Percentiles rank a stretch among this genome's conserved stretches.
Evolutionary conservation across 2,888 invertebrate species (phyloP).

Genomic region (Osmoderma eremita): DNA sequence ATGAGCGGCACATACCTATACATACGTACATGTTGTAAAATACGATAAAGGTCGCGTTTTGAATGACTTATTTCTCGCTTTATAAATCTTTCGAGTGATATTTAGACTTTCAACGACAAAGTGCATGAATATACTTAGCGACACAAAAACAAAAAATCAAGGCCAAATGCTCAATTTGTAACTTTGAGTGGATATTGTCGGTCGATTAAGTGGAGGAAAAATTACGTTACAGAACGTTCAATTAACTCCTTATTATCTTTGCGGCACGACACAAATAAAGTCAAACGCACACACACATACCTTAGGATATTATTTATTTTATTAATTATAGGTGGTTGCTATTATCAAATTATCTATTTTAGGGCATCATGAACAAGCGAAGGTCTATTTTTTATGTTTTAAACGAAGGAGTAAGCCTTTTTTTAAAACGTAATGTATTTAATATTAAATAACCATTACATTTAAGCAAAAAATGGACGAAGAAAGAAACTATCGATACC

Average conservation of each 20-base stretch:
- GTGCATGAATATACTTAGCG: conserved; percentile 28
- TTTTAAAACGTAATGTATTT: too few species aligned
- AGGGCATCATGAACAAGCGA: too few species aligned
- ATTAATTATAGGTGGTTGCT: not conserved
- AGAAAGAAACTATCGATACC: too few species aligned
- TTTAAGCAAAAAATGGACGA: too few species aligned
- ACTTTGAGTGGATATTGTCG: conserved; percentile 24
- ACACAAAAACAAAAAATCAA: conserved; percentile 32
- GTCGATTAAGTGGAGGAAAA: conserved; percentile 8
- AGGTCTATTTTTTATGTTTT: too few species aligned
- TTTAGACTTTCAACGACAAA: conserved; percentile 35
- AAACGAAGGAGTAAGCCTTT: too few species aligned
- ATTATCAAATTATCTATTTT: not conserved
- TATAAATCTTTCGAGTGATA: conserved; percentile 35
- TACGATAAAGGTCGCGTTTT: conserved; percentile 15
- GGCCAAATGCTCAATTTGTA: conserved; percentile 33
- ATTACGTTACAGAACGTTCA: conserved; percentile 7
- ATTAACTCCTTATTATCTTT: conserved; percentile 32
- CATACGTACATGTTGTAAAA: conserved; percentile 11
- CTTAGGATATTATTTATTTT: conserved; percentile 12
- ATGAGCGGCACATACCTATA: too few species aligned
- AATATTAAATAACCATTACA: too few species aligned
- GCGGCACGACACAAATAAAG: not conserved
- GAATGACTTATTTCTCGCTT: conserved; percentile 31
- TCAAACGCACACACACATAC: conserved; percentile 1